Evolutionary conservation across 92 coral and sea anemone genomes (phyloP).

Genomic region (Nematostella vectensis): DNA sequence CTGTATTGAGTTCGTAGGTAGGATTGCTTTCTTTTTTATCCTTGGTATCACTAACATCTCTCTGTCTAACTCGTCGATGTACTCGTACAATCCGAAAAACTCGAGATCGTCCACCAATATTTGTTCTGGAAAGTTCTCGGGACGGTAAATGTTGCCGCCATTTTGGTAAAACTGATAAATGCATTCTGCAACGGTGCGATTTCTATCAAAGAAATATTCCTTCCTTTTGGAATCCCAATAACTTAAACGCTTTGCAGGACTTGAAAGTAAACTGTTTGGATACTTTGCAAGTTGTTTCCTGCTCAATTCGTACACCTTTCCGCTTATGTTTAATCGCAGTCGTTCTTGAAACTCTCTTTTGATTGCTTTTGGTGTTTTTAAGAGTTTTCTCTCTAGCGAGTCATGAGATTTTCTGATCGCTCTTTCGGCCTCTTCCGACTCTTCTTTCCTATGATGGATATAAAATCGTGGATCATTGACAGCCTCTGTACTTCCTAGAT

Average conservation of each 20-base stretch:
- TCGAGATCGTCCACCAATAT: slow-evolving; percentile 26
- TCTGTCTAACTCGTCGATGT: slow-evolving; percentile 7
- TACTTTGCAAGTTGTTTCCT: slow-evolving; percentile 3
- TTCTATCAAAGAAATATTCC: slow-evolving; percentile 28
- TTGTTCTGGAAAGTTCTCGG: slow-evolving; percentile 35
- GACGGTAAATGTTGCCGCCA: slow-evolving; percentile 6
- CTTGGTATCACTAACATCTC: slow-evolving; percentile 14
- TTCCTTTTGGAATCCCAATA: slow-evolving; percentile 16
- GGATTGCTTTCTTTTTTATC: slow-evolving; percentile 6
- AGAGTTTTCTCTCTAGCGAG: background rate
- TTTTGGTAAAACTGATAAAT: slow-evolving; percentile 17
- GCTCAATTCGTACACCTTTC: slow-evolving; percentile 18
- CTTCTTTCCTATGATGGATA: background rate
- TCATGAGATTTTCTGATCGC: background rate
- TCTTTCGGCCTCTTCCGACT: background rate
- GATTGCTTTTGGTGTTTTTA: background rate
- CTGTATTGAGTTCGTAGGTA: slow-evolving; percentile 10
- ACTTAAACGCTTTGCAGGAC: slow-evolving; percentile 6
- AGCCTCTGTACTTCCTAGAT: background rate
- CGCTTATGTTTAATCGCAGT: slow-evolving; percentile 25
- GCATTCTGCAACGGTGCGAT: slow-evolving; percentile 26
- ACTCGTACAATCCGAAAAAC: slow-evolving; percentile 28
- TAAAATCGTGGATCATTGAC: background rate
- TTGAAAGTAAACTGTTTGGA: slow-evolving; percentile 26
- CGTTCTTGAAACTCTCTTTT: background rate